phyloP scores from a whole-genome alignment of 1,140 invertebrate genomes.

The Paralvinella palmiformis region DNA sequence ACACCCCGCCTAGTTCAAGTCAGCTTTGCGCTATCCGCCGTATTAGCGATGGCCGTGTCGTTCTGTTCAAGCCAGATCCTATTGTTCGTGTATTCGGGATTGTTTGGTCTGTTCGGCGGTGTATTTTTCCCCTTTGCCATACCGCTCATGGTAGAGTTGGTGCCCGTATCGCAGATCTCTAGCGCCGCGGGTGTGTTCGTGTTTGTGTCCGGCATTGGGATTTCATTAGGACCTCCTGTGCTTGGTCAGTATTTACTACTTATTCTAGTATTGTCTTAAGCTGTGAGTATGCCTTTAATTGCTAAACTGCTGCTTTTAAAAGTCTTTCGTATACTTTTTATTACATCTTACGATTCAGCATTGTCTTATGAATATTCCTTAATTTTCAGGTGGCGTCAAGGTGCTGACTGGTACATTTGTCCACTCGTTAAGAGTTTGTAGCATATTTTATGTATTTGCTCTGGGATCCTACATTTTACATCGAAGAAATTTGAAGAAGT shows the following conservation, averaged over 20 bases:
- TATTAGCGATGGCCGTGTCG: neutral
- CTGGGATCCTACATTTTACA: no score
- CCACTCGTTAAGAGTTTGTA: no score
- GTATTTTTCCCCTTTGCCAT: neutral
- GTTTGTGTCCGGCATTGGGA: neutral
- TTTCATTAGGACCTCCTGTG: neutral
- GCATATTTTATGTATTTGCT: no score
- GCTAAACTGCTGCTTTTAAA: no score
- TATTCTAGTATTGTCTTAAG: no score
- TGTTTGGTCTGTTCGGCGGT: neutral
- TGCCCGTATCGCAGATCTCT: neutral
- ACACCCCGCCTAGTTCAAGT: neutral
- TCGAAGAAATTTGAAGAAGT: no score
- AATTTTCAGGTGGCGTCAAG: no score
- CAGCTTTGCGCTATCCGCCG: neutral
- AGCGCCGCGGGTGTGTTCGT: neutral
- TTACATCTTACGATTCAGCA: no score
- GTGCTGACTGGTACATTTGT: no score
- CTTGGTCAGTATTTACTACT: neutral
- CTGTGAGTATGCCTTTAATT: no score
- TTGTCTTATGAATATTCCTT: no score
- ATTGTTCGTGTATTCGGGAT: neutral
- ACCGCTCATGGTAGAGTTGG: neutral
- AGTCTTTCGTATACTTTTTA: no score
- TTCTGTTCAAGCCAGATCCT: neutral